A percentile compares a stretch with the other conserved stretches of the same genome.
Evolutionary conservation across 2,888 invertebrate genomes (phyloP).

Genomic region (Drosophila demipolita): DNA sequence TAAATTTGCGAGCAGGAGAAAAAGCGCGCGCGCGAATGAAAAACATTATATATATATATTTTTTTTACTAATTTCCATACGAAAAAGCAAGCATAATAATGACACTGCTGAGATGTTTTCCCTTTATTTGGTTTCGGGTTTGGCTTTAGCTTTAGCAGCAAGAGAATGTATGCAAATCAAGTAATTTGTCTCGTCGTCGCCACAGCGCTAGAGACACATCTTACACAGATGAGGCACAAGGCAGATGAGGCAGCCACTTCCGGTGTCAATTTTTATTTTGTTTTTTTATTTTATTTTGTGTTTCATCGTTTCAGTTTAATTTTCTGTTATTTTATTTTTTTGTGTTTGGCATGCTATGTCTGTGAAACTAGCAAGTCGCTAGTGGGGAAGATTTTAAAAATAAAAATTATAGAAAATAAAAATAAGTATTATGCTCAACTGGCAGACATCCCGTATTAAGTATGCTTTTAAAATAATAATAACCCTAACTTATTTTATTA

Average conservation of each 20-base stretch:
- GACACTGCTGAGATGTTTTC: conserved; percentile 71
- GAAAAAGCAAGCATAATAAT: conserved; percentile 58
- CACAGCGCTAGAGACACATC: conserved; percentile 38
- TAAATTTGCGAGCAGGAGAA: conserved; percentile 63
- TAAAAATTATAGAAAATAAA: conserved; percentile 67
- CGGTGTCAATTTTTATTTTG: conserved; percentile 68
- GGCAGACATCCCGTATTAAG: conserved; percentile 5
- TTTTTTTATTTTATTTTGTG: conserved; percentile 15
- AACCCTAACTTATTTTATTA: not conserved
- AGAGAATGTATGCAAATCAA: conserved; percentile 73
- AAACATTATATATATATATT: conserved; percentile 3
- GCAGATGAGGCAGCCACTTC: conserved; percentile 77
- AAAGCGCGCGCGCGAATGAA: conserved; percentile 40
- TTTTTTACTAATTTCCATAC: conserved; percentile 65
- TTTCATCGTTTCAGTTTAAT: conserved; percentile 42
- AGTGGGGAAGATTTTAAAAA: conserved; percentile 76
- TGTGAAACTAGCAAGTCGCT: conserved; percentile 53
- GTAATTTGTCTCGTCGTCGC: conserved; percentile 72
- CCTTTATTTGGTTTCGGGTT: conserved; percentile 37
- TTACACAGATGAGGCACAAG: conserved; percentile 68
- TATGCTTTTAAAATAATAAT: not conserved
- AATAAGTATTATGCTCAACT: conserved; percentile 9
- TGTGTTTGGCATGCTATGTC: conserved; percentile 41
- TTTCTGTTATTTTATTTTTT: conserved; percentile 22
- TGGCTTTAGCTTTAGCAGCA: conserved; percentile 11